Base-by-base conservation (phyloP, 1,140 invertebrate genomes). In the Sycophaga agraensis region DNA sequence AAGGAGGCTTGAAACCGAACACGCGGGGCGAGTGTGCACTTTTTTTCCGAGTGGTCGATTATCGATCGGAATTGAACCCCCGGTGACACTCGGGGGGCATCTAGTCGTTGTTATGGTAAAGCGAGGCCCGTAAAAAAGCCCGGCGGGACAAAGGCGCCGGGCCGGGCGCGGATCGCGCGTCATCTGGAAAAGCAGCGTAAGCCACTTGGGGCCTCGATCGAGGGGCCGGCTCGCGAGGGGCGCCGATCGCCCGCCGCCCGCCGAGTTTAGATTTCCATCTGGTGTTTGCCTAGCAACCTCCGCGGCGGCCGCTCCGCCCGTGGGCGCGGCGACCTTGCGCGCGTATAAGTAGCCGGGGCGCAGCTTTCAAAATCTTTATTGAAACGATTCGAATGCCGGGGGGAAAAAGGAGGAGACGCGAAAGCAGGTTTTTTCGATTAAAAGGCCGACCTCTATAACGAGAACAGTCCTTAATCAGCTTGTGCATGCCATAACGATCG, bases 41-140 rank as follows among this genome's bases (percentile, higher is more conserved):
- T 61, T 61, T 55, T 42, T 21, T 16, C 48, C 51, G 50, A 55
- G 34, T 55, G 43, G 31, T 39, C 51, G 51, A 48, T 50, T 61
- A 61, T 61, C 51, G 50, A 61, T 60, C 40, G 49, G 14, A 60
- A 60, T 60, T 49, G 54, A 48, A 48, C 51, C 59, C 59, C 48
- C 4, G 16, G 7, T 54, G 21, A 60, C 14, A 51, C 57, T 59
- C 39, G 16, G 11, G 39, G 21, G 48, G 31, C 35, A 42, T 50
- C n/a, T n/a, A 26, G 14, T 8, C 17, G 24, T 14, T 55, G 21
- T 34, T 48, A 40, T 19, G 42, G 11, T 48, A 48, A 43, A 49
- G 22, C 26, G 16, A 48, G 16, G 31, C 31, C 24, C 24, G 16
- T 35, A 40, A 55, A 61, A 54, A 55, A 40, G 17, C 19, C 26